These are phyloP conservation scores for Oryzias celebensis DNA, from an alignment of 2,113 vertebrate species.

Conservation along the genomic window DNA sequence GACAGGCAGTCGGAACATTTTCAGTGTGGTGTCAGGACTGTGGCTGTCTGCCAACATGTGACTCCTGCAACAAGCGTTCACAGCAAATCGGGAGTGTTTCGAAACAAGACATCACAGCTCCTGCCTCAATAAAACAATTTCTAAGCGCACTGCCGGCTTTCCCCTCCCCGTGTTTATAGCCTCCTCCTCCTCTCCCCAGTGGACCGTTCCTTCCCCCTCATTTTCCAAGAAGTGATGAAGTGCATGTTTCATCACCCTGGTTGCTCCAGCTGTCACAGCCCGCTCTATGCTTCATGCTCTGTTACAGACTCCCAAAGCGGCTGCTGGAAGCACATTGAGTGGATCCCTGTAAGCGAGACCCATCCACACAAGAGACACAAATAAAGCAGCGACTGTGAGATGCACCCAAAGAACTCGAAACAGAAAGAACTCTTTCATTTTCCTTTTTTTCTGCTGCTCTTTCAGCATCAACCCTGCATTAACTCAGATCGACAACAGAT, in stretches of 20 bases:
- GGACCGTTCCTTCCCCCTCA: constrained; percentile 15
- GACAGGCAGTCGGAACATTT: constrained; percentile 7
- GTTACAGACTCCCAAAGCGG: neutral
- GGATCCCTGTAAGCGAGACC: no score
- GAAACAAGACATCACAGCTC: constrained; percentile 16
- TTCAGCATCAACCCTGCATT: no score
- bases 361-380: neutral
- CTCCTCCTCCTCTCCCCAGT: constrained; percentile 34
- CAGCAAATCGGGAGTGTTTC: no score
- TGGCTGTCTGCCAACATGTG: no score
- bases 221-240: constrained; percentile 51
- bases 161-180: neutral
- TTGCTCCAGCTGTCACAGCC: constrained; percentile 15
- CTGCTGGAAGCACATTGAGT: neutral
- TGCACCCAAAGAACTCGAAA: no score
- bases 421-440: no score
- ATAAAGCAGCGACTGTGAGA: no score
- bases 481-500: no score
- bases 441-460: no score
- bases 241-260: constrained; percentile 46
- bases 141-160: neutral
- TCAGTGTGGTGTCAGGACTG: no score
- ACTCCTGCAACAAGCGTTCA: no score
- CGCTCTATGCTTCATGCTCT: constrained; percentile 32
- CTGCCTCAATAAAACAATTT: neutral